Evolutionary conservation across 2,113 vertebrate genomes (phyloP), one percentile per base, ranked within the genome.

Genomic region (Lampris megalopsis): DNA sequence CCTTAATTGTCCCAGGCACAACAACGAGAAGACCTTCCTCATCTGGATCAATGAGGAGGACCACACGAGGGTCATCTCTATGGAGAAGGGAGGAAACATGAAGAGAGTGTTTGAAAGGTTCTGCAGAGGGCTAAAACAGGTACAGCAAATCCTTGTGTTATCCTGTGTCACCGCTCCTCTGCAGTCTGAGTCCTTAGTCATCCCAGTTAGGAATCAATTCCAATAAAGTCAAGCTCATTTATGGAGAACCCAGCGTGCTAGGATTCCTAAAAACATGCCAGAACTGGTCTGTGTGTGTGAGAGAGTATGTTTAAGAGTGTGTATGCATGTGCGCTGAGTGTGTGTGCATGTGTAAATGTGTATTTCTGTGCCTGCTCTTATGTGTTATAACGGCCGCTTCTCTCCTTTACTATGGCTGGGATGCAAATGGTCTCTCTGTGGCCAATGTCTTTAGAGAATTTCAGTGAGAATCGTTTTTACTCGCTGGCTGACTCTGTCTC

Each of bases 31-130:
- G 89, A 97, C 96, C 24, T 97, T 97, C 92, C 93, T 97, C 74
- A 92, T 98, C 88, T 97, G 97, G 97, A 94, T 98, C 88, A 98
- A 97, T 72, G 97, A 98, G 79, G 97, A 98, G 79, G 97, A 98
- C 83, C 97, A 98, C 86, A 97, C 96, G 52, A 94, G 96, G 79
- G 93, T 98, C 66, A 98, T 97, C 88, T 97, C 97, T 72, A 98
- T 98, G 97, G 96, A 98, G 83, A 97, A 96, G 77, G 96, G 97
- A 45, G 96, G 96, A 73, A 97, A 97, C 82, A 97, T 98, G 97
- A 97, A 97, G 76, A 89, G 95, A 35, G 97, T 97, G 61, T 98
- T 97, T 92, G 97, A 97, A 68, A 94, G 96, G 63, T 97, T 98
- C 93, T 98, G 97, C 80, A 94, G 91, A 71, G 97, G 97, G 79